Base-by-base conservation (phyloP, 2,888 invertebrate genomes). In the Troilus luridus region DNA sequence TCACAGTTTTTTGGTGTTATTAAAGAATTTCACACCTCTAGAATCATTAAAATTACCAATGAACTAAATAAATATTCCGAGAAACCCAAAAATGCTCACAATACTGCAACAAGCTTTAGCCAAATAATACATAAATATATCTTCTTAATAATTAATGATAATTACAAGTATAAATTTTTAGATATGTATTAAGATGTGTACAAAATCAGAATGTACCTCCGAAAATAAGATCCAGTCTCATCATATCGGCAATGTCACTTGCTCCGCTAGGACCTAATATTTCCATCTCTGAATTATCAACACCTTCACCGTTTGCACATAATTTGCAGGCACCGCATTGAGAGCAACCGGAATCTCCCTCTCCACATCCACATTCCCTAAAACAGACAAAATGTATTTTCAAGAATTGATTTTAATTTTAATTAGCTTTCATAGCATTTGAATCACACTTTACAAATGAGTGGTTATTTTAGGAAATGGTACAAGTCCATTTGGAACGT, bases 301-400 rank as follows among this genome's bases (percentile, higher is more conserved):
- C 95, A 92, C 95, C 95, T 94, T 96, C 96, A 93, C 96, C 95
- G 59, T 90, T 90, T 6, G 98, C 98, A 94, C 99, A 99, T 5
- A 97, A 96, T 81, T 98, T 95, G 94, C 99, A 99, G 64, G 98
- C 96, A 6, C 99, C 99, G 94, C 99, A 99, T 92, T 97, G 96
- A 1, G 97, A 96, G 94, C 99, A 99, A 0, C 99, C 99, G 91
- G 98, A 97, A 94, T 99, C 98, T 0, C 99, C 99, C 94, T 98
- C 97, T 6, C 99, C 99, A 95, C 99, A 99, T 0, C 98, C 98
- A 94, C 99, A 99, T 93, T 97, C 97, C 93, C 98, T 98, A 93
- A 64, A 93, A 8, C 1, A 17, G 62, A 85, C 14, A 72, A 27
- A 77, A 19, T 27, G 41, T 41, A 24, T 77, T 41, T 41, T 41